Percentiles rank a stretch among this genome's conserved stretches.
Evolutionary conservation across 2,113 vertebrate species (phyloP).

Genomic region (Syngnathus scovelli): DNA sequence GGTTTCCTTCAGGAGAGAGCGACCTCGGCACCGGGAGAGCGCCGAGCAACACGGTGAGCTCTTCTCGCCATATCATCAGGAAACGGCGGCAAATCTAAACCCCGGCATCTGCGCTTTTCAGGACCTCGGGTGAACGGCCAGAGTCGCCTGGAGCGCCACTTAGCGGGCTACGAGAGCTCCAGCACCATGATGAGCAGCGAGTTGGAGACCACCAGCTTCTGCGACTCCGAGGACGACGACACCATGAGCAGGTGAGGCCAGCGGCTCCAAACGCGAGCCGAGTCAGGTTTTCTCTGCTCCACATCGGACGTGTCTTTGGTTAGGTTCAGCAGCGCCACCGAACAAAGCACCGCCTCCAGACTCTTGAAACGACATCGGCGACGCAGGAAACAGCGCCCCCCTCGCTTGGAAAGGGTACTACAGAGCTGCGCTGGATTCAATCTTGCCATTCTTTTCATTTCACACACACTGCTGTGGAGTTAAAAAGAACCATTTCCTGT

Average conservation of each 20-base stretch:
- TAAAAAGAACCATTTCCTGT: not conserved
- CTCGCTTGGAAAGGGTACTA: conserved; percentile 78
- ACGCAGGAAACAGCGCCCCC: conserved; percentile 84
- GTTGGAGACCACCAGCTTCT: conserved; percentile 84
- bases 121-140: conserved; percentile 74
- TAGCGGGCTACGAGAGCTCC: conserved; percentile 83
- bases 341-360: conserved; percentile 83
- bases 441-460: not conserved
- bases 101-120: conserved; percentile 5
- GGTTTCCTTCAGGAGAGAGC: conserved; percentile 80
- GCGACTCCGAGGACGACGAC: conserved; percentile 85
- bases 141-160: conserved; percentile 78
- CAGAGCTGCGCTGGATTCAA: not conserved
- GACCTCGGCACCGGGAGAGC: conserved; percentile 78
- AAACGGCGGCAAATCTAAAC: conserved; percentile 16
- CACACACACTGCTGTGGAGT: not conserved
- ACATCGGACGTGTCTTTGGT: not conserved
- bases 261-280: too few relatives aligned
- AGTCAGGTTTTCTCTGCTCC: too few relatives aligned
- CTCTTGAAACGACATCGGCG: conserved; percentile 83
- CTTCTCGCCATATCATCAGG: conserved; percentile 33
- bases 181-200: conserved; percentile 87
- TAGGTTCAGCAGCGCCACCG: conserved; percentile 87
- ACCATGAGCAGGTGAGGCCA: conserved; percentile 80
- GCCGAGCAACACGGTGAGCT: conserved; percentile 76